Evolutionary conservation across 2,888 invertebrate genomes (phyloP), one percentile per base, ranked within the genome.

Genomic region (Iselma pallidipennis): DNA sequence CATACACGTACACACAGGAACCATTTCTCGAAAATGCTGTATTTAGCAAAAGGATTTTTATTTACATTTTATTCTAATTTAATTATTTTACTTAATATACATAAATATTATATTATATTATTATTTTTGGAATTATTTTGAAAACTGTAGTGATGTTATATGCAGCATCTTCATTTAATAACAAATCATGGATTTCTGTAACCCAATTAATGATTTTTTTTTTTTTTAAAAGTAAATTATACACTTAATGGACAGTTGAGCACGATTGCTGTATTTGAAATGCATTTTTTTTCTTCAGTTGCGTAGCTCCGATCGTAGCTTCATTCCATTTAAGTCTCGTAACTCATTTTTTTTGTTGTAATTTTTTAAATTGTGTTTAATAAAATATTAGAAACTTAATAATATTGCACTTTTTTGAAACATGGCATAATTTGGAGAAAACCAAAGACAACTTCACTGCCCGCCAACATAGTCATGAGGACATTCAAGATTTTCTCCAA

Each of bases 401-500:
- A 74, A 63, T 71, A 75, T 54, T 74, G 73, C 0, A 70, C 68
- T 61, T 70, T 72, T 49, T 72, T 66, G 52, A 67, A 73, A 67
- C 75, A 76, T 10, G 74, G 72, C 33, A 72, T 49, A 16, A 75
- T 53, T 62, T 74, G 72, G 16, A 75, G 53, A 16, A 65, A 59
- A 5, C 76, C 76, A 65, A 77, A 75, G 16, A 67, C 58, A 3
- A 77, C 66, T 69, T 77, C 76, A 5, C 72, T 72, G 2, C 58
- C 49, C 1, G 73, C 69, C 53, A 77, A 52, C 69, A 75, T 66
- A 10, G 67, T 61, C 37, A 74, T 70, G 52, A 77, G 53, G 2
- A 70, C 70, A 60, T 70, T 71, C 48, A 77, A 55, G 53, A 77
- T 74, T n/a, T 69, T 65, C 65, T 77, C 76, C 56, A 77, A 66